Conservation (phyloP, 2,888 invertebrate species). For the Rhogogaster chlorosoma region DNA sequence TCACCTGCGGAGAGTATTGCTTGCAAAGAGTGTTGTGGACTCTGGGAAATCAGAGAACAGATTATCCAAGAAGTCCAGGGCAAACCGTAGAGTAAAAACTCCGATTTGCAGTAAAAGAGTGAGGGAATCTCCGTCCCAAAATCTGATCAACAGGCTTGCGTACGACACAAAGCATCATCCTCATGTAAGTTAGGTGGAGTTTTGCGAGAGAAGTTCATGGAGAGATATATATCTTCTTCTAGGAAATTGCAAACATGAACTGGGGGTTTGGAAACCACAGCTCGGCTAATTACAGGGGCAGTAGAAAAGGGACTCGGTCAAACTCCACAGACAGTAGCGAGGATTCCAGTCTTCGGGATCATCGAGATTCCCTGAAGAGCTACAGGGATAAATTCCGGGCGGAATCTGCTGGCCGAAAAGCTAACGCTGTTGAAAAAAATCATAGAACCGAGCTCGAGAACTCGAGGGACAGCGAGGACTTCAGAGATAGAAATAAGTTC, state of each 20-base stretch:
- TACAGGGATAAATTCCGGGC: neutral
- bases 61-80: slow-evolving; percentile 51
- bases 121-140: slow-evolving; percentile 59
- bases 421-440: neutral
- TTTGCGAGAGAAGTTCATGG: neutral
- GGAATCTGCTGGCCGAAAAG: neutral
- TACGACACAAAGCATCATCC: slow-evolving; percentile 72
- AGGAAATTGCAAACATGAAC: slow-evolving; percentile 18
- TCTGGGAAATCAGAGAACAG: slow-evolving; percentile 68
- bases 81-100: slow-evolving; percentile 35
- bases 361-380: neutral
- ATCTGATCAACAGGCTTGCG: slow-evolving; percentile 70
- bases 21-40: slow-evolving; percentile 72
- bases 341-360: slow-evolving; percentile 8
- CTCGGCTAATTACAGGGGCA: neutral
- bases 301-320: neutral
- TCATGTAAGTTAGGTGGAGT: slow-evolving; percentile 64
- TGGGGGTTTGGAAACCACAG: neutral
- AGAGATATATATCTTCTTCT: neutral
- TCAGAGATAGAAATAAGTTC: neutral
- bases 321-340: slow-evolving; percentile 27
- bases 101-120: neutral
- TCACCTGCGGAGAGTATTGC: slow-evolving; percentile 71
- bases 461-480: neutral
- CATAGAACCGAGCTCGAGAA: neutral